A percentile compares a stretch with the other conserved stretches of the same genome.
Conservation (phyloP, 2,888 invertebrate species). For the Pterostichus madidus region DNA sequence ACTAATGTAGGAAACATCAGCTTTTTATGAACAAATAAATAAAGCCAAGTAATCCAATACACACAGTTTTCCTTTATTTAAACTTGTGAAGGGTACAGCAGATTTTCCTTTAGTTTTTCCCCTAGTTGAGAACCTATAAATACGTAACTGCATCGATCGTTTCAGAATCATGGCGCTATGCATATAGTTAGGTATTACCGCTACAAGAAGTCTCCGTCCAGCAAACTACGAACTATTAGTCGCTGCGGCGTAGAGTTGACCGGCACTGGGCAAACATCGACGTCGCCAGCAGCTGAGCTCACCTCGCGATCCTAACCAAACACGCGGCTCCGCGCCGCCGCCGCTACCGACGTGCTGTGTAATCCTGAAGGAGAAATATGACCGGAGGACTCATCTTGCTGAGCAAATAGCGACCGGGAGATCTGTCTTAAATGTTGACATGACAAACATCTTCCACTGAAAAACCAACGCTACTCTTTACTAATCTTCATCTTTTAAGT, state of each 20-base stretch:
- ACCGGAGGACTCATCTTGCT: constrained; percentile 63
- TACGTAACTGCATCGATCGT: background rate
- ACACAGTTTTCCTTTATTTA: too few relatives aligned
- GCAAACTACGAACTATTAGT: constrained; percentile 35
- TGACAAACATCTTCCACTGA: background rate
- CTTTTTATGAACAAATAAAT: too few relatives aligned
- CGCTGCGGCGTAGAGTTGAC: constrained; percentile 33
- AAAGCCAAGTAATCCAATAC: too few relatives aligned
- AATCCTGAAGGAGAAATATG: constrained; percentile 66
- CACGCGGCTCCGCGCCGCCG: constrained; percentile 18
- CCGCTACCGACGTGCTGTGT: background rate
- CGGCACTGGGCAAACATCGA: constrained; percentile 18
- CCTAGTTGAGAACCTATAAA: background rate
- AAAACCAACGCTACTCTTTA: background rate
- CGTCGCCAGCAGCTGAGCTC: constrained; percentile 56
- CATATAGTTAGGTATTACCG: constrained; percentile 14
- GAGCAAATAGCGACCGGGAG: constrained; percentile 34
- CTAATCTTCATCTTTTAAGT: too few relatives aligned
- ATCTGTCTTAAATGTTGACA: constrained; percentile 34
- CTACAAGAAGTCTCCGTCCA: constrained; percentile 36
- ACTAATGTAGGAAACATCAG: too few relatives aligned
- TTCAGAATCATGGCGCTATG: background rate
- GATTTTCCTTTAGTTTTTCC: too few relatives aligned
- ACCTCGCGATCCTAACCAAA: constrained; percentile 65
- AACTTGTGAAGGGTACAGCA: too few relatives aligned